phyloP scores from a whole-genome alignment of 2,113 vertebrate genomes.

The Mobula hypostoma region DNA sequence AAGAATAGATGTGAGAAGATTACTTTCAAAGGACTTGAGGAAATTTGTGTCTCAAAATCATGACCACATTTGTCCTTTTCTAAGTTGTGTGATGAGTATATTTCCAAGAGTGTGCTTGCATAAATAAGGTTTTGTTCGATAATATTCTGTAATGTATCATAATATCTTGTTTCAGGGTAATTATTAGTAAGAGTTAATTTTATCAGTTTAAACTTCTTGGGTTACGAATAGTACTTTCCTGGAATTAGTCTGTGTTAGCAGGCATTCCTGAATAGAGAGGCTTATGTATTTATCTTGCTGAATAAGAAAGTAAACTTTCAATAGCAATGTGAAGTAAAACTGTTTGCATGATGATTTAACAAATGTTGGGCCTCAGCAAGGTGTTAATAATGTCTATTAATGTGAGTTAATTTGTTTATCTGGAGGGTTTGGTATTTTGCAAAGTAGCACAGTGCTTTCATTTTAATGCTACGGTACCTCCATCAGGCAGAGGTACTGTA shows the following conservation, averaged over 20 bases:
- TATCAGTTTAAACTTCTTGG: not conserved
- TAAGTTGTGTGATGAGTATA: not conserved
- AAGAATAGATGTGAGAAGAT: not conserved
- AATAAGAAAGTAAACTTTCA: not conserved
- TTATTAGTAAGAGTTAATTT: slow-evolving; percentile 23
- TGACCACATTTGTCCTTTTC: not conserved
- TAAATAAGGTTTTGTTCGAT: not conserved
- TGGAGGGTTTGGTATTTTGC: not conserved
- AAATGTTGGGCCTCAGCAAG: not conserved
- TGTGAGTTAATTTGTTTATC: not conserved
- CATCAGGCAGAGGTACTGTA: too few species aligned
- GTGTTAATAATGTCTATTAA: not conserved
- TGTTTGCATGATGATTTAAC: not conserved
- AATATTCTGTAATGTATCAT: not conserved
- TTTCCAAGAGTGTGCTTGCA: not conserved
- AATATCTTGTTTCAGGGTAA: not conserved
- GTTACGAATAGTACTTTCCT: not conserved
- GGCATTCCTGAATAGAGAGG: not conserved
- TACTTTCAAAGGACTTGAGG: not conserved
- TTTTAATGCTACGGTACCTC: too few species aligned
- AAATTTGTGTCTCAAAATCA: not conserved
- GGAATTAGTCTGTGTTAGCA: not conserved
- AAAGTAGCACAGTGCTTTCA: not conserved
- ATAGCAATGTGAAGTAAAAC: not conserved
- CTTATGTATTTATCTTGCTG: not conserved